phyloP scores from a whole-genome alignment of 2,113 vertebrate genomes.

The Carlito syrichta region DNA sequence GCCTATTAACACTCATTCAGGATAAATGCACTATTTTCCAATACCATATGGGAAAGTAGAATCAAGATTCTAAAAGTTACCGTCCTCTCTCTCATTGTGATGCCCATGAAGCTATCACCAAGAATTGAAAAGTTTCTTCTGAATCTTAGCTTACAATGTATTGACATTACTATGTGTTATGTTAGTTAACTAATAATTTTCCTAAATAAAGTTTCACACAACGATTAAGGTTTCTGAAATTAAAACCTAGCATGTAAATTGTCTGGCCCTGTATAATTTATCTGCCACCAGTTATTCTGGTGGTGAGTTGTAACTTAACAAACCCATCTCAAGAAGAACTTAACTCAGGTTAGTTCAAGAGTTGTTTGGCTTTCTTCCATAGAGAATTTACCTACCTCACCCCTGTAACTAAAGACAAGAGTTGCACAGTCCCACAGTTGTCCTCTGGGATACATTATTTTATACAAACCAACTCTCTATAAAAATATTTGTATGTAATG shows the following conservation, averaged over 20 bases:
- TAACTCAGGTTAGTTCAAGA: constrained; percentile 20
- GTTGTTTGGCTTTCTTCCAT: background rate
- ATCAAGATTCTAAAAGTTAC: constrained; percentile 20
- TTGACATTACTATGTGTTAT: constrained; percentile 7
- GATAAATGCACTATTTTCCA: background rate
- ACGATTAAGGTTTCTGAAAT: constrained; percentile 14
- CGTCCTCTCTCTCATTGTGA: background rate
- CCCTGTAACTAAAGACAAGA: background rate
- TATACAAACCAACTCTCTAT: background rate
- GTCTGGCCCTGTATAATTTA: background rate
- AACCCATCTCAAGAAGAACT: constrained; percentile 8
- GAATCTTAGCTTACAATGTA: background rate
- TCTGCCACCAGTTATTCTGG: background rate
- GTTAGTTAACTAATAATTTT: constrained; percentile 15
- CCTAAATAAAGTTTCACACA: background rate
- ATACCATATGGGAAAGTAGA: background rate
- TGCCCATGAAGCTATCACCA: background rate
- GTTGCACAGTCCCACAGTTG: constrained; percentile 9
- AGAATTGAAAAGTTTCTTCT: constrained; percentile 27
- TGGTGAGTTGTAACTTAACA: background rate
- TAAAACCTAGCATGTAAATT: constrained; percentile 13
- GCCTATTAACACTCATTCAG: background rate
- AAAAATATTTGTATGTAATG: constrained; percentile 26
- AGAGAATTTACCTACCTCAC: constrained; percentile 2
- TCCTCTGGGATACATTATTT: background rate